A percentile compares a stretch with the other conserved stretches of the same genome.
Evolutionary conservation across 1,140 invertebrate species (phyloP).

Genomic region (Meteorus sp.): DNA sequence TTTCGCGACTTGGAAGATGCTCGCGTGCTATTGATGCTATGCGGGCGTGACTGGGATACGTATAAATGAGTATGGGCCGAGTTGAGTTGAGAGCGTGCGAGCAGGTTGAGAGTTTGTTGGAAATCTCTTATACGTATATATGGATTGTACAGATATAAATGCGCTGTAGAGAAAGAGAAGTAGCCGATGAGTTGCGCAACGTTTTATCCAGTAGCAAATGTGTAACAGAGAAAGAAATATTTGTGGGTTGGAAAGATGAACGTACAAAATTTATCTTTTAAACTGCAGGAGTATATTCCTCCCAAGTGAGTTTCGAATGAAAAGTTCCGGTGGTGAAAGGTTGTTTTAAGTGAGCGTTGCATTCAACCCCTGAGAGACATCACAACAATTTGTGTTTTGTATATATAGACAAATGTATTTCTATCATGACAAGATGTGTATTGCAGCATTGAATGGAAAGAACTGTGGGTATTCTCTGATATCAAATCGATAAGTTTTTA

Average conservation of each 20-base stretch:
- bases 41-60: not conserved
- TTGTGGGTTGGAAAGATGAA: slow-evolving; percentile 9
- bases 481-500: too few relatives aligned
- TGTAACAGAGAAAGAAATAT: too few relatives aligned
- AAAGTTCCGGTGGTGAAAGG: slow-evolving; percentile 2
- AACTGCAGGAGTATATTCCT: slow-evolving; percentile 8
- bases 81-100: too few relatives aligned
- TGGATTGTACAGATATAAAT: not conserved
- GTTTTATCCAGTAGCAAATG: too few relatives aligned
- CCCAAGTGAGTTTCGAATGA: slow-evolving; percentile 17
- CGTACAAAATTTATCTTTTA: slow-evolving; percentile 26
- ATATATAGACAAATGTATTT: too few relatives aligned
- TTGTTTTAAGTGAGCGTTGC: slow-evolving; percentile 6
- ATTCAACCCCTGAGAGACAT: not conserved
- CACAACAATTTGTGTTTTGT: slow-evolving; percentile 1
- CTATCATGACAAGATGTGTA: too few relatives aligned
- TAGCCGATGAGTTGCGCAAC: slow-evolving; percentile 6
- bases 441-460: not conserved
- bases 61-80: too few relatives aligned
- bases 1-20: not conserved
- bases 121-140: not conserved
- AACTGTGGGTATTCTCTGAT: not conserved
- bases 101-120: not conserved
- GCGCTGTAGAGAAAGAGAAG: not conserved
- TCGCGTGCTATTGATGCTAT: not conserved